A percentile compares a stretch with the other conserved stretches of the same genome.
phyloP scores from a whole-genome alignment of 92 coral and sea anemone genomes.

The Paragorgia papillata region DNA sequence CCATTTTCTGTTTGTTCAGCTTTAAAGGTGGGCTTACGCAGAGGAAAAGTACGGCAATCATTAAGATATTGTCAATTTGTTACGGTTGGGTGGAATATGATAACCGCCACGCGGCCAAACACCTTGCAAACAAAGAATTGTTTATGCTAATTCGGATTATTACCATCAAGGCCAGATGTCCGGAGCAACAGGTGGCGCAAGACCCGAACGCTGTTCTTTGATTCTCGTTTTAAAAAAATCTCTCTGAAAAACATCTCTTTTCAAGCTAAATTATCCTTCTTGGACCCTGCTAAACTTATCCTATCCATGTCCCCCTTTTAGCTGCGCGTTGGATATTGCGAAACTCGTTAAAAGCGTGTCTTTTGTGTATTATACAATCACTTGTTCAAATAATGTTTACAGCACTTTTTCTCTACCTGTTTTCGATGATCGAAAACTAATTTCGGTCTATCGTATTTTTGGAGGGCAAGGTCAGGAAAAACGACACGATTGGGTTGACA shows the following conservation, averaged over 20 bases:
- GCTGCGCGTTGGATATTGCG: too few species aligned
- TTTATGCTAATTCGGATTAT: slow-evolving; percentile 6
- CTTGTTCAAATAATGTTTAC: slow-evolving; percentile 30
- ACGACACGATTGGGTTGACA: background rate
- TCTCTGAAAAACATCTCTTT: too few species aligned
- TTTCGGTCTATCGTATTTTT: background rate
- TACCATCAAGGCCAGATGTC: slow-evolving; percentile 40
- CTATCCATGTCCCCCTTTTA: too few species aligned
- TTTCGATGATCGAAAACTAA: background rate
- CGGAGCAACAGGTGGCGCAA: slow-evolving; percentile 39
- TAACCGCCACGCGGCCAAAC: slow-evolving; percentile 41
- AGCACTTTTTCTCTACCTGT: background rate
- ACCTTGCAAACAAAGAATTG: slow-evolving; percentile 38
- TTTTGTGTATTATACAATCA: background rate
- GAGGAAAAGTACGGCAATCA: background rate
- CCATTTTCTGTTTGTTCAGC: background rate
- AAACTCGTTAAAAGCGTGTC: background rate
- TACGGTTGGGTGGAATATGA: slow-evolving; percentile 35
- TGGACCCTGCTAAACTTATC: too few species aligned
- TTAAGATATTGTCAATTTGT: slow-evolving; percentile 43
- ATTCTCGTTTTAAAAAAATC: background rate
- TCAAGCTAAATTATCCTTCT: too few species aligned
- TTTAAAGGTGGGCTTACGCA: background rate
- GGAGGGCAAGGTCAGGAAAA: slow-evolving; percentile 14
- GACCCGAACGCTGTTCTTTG: background rate